These are phyloP conservation scores for Idris sp. DNA, from an alignment of 1,140 invertebrate genomes.

Conservation along the genomic window DNA sequence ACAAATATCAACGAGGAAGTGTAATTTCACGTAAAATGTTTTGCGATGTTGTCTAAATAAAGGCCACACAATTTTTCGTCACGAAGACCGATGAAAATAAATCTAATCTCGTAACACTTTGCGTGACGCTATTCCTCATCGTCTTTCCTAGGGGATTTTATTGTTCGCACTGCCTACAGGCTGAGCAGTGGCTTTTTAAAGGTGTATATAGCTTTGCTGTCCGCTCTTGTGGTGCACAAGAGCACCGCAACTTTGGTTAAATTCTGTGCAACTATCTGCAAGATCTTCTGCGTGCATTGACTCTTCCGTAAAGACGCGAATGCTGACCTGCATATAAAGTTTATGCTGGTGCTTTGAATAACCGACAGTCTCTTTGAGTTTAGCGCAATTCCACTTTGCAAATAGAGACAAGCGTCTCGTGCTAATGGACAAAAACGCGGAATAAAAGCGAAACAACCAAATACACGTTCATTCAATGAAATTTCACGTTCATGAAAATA, in stretches of 20 bases:
- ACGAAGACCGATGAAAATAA: conserved; percentile 56
- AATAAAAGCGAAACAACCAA: conserved; percentile 37
- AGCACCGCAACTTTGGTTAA: conserved; percentile 50
- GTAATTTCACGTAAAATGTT: conserved; percentile 23
- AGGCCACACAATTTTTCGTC: conserved; percentile 45
- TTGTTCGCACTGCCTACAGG: conserved; percentile 50
- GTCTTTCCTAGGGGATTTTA: conserved; percentile 54
- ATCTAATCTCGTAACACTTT: conserved; percentile 59
- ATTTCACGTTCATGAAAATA: conserved; percentile 47
- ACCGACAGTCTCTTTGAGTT: conserved; percentile 53
- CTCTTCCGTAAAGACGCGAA: conserved; percentile 8
- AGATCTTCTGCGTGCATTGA: conserved; percentile 38
- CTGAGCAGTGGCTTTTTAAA: conserved; percentile 46
- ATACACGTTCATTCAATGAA: conserved; percentile 49
- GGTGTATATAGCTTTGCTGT: too few species aligned
- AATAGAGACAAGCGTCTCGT: conserved; percentile 49
- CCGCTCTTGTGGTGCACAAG: too few species aligned
- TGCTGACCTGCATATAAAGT: too few species aligned
- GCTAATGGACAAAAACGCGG: conserved; percentile 58
- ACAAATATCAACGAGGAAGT: neutral
- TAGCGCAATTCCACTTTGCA: conserved; percentile 63
- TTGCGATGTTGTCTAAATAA: conserved; percentile 28
- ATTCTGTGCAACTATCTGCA: conserved; percentile 45
- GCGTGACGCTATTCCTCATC: conserved; percentile 47
- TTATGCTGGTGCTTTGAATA: too few species aligned